Evolutionary conservation across 2,113 vertebrate genomes (phyloP).

Genomic region (Theristicus caerulescens): DNA sequence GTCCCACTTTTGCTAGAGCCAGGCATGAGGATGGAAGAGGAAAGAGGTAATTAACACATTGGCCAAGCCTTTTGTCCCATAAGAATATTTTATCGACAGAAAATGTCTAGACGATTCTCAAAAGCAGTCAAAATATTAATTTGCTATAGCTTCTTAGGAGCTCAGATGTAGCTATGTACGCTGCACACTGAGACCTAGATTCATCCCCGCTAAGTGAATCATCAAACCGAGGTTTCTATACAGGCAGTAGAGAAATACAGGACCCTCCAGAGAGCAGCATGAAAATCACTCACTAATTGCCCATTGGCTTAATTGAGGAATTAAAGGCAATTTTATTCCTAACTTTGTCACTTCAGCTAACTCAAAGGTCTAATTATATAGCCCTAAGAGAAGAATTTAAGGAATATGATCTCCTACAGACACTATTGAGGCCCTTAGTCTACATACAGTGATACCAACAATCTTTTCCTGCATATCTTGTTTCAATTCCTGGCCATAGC

Average conservation of each 20-base stretch:
- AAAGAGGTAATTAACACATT: not conserved
- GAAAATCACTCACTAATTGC: not conserved
- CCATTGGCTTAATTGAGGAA: not conserved
- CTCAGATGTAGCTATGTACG: not conserved
- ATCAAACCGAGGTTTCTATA: not conserved
- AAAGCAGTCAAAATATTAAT: not conserved
- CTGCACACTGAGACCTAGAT: not conserved
- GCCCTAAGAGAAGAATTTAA: not conserved
- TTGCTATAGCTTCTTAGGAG: not conserved
- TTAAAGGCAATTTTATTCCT: conserved; percentile 30
- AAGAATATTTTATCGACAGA: not conserved
- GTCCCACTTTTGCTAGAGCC: not conserved
- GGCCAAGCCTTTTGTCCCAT: not conserved
- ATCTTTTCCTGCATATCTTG: not conserved
- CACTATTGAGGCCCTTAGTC: not conserved
- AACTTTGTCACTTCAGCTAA: not conserved
- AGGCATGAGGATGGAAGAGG: not conserved
- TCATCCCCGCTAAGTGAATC: not conserved
- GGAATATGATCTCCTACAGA: not conserved
- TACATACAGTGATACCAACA: not conserved
- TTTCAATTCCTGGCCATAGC: not conserved
- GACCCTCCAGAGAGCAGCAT: not conserved
- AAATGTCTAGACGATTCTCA: not conserved
- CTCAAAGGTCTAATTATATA: not conserved
- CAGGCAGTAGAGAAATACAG: not conserved